Base-by-base conservation (phyloP, 2,888 invertebrate species). In the Suillia variegata region DNA sequence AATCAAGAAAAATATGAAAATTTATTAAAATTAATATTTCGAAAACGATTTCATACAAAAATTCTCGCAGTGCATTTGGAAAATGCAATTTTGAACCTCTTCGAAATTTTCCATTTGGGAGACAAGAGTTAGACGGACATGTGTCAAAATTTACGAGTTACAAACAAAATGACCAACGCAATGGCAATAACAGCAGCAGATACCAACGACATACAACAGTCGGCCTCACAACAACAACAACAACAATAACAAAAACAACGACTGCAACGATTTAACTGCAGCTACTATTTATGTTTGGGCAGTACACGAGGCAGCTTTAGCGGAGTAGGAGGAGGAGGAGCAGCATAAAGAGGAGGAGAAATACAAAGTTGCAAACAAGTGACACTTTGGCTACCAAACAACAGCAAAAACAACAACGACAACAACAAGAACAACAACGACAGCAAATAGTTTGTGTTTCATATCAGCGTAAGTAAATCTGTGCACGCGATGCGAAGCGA, bases 111-210 rank as follows among this genome's bases (percentile, higher is more conserved):
- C 5, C 17, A n/a, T n/a, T 42, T 5, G 5, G 8, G 42, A 6
- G 17, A 42, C 17, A 15, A 6, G 17, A 42, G 17, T 42, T 12
- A n/a, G n/a, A n/a, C n/a, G n/a, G 42, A 42, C 13, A 15, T 42
- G 42, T 54, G 59, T 55, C 54, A 58, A 58, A n/a, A 54, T 58
- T 58, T 58, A 58, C 53, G 58, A 54, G 54, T 31, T 31, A 17
- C 31, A 54, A 49, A 58, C 51, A 54, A 54, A 54, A 58, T 48
- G 58, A 24, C 48, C 48, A 38, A 54, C 31, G 12, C 31, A 31
- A n/a, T n/a, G n/a, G n/a, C n/a, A n/a, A n/a, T n/a, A n/a, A n/a
- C n/a, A n/a, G n/a, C n/a, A n/a, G n/a, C n/a, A n/a, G n/a, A n/a
- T n/a, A n/a, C n/a, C n/a, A n/a, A n/a, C n/a, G n/a, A n/a, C n/a